A percentile compares a stretch with the other conserved stretches of the same genome.
These are phyloP conservation scores for Artibeus lituratus DNA, from an alignment of 2,797 vertebrate species.

Conservation along the genomic window DNA sequence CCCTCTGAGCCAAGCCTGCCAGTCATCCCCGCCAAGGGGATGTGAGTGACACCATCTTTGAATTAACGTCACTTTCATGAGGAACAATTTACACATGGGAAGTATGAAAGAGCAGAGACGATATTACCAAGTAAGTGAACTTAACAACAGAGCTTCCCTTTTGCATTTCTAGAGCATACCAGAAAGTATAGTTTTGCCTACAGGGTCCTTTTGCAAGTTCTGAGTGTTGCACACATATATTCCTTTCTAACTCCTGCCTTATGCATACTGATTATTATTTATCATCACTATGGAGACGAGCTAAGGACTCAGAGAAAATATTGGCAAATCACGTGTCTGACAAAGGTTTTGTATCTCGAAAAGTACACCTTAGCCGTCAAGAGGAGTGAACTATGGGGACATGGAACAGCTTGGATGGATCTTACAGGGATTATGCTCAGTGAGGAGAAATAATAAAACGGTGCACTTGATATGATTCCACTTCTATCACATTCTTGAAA, in stretches of 20 bases:
- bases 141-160: background rate
- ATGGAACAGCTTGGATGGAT: background rate
- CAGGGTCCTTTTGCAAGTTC: background rate
- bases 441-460: background rate
- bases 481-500: background rate
- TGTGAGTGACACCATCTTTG: background rate
- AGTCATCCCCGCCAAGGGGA: background rate
- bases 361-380: background rate
- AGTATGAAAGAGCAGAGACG: background rate
- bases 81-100: background rate
- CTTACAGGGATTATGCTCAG: background rate
- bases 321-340: background rate
- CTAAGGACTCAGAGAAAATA: background rate
- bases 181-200: background rate
- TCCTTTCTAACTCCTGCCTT: background rate
- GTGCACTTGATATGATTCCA: background rate
- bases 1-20: background rate
- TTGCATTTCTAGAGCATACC: background rate
- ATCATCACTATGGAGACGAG: background rate
- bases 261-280: background rate
- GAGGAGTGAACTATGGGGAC: background rate
- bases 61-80: background rate
- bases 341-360: background rate
- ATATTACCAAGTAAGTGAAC: background rate
- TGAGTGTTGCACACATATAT: background rate